phyloP scores from a whole-genome alignment of 2,797 vertebrate genomes.

The Lithobates pipiens region DNA sequence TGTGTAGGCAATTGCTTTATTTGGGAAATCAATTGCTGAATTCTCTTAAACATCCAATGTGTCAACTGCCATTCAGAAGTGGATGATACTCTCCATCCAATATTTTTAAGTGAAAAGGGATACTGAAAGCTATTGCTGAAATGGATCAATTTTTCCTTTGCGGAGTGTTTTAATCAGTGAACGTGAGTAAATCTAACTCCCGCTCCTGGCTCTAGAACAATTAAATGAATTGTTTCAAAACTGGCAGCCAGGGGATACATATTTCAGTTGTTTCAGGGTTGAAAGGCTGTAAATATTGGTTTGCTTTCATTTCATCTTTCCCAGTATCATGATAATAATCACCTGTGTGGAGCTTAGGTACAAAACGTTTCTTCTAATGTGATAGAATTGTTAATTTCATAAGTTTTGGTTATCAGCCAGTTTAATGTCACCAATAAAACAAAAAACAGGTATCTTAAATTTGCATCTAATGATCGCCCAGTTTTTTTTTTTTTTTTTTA shows the following conservation, averaged over 20 bases:
- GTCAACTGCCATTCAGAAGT: conserved; percentile 16
- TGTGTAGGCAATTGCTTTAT: conserved; percentile 31
- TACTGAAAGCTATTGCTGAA: conserved; percentile 15
- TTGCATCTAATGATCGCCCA: too few relatives aligned
- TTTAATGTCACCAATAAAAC: too few relatives aligned
- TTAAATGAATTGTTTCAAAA: conserved; percentile 34
- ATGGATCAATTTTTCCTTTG: conserved; percentile 34
- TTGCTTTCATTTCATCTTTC: background rate
- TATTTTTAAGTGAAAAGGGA: conserved; percentile 33
- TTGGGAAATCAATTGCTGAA: conserved; percentile 24
- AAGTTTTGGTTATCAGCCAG: background rate
- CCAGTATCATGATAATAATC: conserved; percentile 3
- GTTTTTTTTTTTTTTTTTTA: too few relatives aligned
- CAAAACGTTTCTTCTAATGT: background rate
- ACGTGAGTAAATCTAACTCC: conserved; percentile 27
- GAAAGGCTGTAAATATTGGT: conserved; percentile 31
- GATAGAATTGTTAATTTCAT: background rate
- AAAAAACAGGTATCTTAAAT: too few relatives aligned
- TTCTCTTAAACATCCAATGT: conserved; percentile 11
- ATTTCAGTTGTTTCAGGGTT: background rate
- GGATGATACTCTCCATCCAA: conserved; percentile 29
- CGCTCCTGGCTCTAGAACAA: conserved; percentile 35
- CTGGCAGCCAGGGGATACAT: conserved; percentile 14
- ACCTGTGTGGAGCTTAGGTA: background rate
- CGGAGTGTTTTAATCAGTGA: conserved; percentile 50